Percentiles rank a stretch among this genome's conserved stretches.
Evolutionary conservation across 2,113 vertebrate genomes (phyloP).

Genomic region (Elephantulus edwardii): DNA sequence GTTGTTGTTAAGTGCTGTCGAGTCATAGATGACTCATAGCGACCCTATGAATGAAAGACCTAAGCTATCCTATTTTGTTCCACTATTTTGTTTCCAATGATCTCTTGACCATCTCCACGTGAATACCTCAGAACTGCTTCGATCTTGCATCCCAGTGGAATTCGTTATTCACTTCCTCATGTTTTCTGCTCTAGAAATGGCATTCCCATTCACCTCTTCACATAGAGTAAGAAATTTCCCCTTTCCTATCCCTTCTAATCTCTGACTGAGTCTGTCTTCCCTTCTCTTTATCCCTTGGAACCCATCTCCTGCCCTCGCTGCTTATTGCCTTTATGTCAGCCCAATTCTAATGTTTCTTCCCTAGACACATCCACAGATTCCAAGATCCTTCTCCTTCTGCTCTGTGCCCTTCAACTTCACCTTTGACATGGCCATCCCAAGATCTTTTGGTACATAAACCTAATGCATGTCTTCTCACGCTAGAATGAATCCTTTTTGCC

Average conservation of each 20-base stretch:
- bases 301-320: background rate
- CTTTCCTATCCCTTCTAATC: background rate
- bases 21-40: background rate
- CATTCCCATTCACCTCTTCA: background rate
- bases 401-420: background rate
- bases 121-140: background rate
- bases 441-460: background rate
- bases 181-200: background rate
- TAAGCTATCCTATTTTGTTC: background rate
- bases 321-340: background rate
- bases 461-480: background rate
- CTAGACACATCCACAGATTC: background rate
- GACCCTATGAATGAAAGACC: background rate
- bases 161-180: background rate
- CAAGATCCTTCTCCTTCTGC: background rate
- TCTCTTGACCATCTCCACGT: background rate
- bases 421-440: background rate
- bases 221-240: background rate
- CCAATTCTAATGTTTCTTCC: background rate
- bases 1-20: background rate
- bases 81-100: background rate
- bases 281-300: background rate
- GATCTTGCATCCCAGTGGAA: background rate
- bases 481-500: background rate
- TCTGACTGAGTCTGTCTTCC: background rate